Conservation (phyloP, 2,113 vertebrate genomes). For the Oenanthe oenanthe region DNA sequence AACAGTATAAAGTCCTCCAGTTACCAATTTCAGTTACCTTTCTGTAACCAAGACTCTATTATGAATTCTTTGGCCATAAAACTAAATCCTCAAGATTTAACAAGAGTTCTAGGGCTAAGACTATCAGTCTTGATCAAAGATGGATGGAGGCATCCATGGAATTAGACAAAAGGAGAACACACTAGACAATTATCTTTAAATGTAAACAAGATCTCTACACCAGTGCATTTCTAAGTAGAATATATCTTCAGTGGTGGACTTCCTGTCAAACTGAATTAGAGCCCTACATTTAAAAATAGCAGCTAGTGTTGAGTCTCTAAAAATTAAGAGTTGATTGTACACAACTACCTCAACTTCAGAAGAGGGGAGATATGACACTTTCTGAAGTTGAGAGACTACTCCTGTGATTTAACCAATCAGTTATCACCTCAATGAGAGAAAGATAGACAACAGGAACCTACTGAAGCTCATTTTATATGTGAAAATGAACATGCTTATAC, state of each 20-base stretch:
- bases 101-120: background rate
- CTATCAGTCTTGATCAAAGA: background rate
- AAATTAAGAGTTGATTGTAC: background rate
- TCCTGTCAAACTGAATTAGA: background rate
- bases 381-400: background rate
- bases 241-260: background rate
- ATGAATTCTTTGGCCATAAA: conserved; percentile 10
- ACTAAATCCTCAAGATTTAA: conserved; percentile 21
- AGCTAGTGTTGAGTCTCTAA: background rate
- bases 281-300: background rate
- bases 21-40: background rate
- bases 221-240: background rate
- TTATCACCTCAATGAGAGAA: background rate
- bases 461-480: background rate
- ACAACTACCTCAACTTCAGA: background rate
- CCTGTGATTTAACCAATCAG: background rate
- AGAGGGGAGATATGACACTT: background rate
- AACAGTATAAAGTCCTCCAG: background rate
- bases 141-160: background rate
- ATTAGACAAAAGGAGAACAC: background rate
- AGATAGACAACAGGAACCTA: background rate
- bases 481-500: background rate
- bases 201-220: background rate
- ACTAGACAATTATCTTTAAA: background rate
- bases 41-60: background rate